Conservation (phyloP, 2,797 vertebrate genomes). For the Saxicola maurus region DNA sequence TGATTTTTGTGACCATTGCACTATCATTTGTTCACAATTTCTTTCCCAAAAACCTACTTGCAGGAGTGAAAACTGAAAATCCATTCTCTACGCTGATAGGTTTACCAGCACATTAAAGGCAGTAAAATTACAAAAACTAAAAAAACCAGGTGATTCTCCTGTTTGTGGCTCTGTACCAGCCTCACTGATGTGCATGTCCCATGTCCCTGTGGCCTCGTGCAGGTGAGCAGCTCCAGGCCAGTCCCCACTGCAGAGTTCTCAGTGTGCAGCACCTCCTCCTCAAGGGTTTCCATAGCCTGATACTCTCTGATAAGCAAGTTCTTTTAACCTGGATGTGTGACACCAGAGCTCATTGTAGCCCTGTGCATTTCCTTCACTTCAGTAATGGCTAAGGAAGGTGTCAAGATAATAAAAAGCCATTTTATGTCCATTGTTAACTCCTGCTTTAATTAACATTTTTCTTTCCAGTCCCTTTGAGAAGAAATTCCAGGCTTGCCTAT, state of each 20-base stretch:
- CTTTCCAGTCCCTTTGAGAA: neutral
- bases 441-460: constrained; percentile 19
- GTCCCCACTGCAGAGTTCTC: neutral
- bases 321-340: neutral
- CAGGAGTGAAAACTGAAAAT: neutral
- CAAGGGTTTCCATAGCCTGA: neutral
- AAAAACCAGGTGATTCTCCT: neutral
- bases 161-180: neutral
- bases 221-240: neutral
- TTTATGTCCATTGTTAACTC: neutral
- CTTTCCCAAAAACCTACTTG: neutral
- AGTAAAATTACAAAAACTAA: neutral
- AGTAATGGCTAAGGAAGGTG: neutral
- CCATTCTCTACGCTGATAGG: neutral
- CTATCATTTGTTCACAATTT: fast-evolving
- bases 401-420: constrained; percentile 10
- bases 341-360: neutral
- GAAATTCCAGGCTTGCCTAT: neutral
- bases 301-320: neutral
- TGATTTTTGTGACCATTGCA: neutral
- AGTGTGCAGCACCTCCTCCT: neutral
- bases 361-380: neutral
- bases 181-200: too few relatives aligned
- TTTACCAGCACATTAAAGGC: neutral
- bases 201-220: neutral